phyloP scores from a whole-genome alignment of 2,888 invertebrate genomes.

The Biston stratarius region DNA sequence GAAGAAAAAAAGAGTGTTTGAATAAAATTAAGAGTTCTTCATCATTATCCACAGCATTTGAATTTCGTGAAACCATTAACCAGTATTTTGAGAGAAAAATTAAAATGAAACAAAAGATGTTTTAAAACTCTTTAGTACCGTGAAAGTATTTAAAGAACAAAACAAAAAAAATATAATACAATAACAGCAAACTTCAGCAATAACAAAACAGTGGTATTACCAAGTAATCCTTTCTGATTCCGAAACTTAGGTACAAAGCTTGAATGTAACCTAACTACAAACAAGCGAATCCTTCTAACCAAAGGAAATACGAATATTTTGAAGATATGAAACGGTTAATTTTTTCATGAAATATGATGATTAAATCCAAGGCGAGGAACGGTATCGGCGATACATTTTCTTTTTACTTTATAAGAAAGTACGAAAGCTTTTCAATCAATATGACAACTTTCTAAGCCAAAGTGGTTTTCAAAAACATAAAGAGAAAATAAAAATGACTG shows the following conservation, averaged over 20 bases:
- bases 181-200: conserved; percentile 13
- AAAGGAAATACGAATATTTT: conserved; percentile 51
- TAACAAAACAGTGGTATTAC: conserved; percentile 19
- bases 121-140: neutral
- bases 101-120: neutral
- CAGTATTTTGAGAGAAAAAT: neutral
- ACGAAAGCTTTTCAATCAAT: too few relatives aligned
- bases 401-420: too few relatives aligned
- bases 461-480: too few relatives aligned
- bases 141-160: conserved; percentile 10
- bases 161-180: too few relatives aligned
- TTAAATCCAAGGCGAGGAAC: conserved; percentile 2
- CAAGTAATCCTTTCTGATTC: conserved; percentile 29
- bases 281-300: conserved; percentile 55
- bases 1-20: too few relatives aligned
- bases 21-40: neutral
- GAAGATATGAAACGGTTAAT: conserved; percentile 25
- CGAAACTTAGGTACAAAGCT: conserved; percentile 29
- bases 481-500: too few relatives aligned
- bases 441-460: too few relatives aligned
- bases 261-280: conserved; percentile 52
- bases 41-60: neutral
- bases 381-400: too few relatives aligned
- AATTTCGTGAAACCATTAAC: neutral
- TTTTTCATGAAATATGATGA: conserved; percentile 28